phyloP scores from a whole-genome alignment of 2,797 vertebrate genomes.

The Lacerta bilineata region DNA sequence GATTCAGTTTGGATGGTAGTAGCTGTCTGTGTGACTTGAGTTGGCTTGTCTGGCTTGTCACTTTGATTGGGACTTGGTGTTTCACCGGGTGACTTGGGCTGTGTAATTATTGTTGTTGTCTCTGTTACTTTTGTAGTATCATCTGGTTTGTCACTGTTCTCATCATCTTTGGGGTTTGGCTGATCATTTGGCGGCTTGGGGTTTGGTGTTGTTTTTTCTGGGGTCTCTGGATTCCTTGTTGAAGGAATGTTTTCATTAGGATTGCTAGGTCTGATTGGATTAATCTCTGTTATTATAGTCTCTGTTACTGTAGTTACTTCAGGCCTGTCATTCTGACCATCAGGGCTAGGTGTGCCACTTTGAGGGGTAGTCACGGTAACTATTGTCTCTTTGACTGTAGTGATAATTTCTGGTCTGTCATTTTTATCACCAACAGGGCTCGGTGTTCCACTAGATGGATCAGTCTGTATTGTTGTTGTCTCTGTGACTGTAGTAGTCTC shows the following conservation, averaged over 20 bases:
- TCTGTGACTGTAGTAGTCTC: background rate
- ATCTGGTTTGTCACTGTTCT: background rate
- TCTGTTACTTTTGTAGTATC: constrained; percentile 23
- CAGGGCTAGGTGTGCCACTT: background rate
- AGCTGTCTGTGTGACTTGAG: constrained; percentile 25
- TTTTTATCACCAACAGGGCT: background rate
- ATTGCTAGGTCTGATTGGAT: background rate
- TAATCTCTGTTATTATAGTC: background rate
- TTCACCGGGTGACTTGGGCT: background rate
- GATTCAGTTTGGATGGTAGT: constrained; percentile 30
- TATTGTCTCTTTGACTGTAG: background rate
- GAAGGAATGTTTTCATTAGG: constrained; percentile 9
- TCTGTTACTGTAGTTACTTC: constrained; percentile 9
- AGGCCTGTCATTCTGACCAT: background rate
- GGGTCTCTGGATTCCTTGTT: background rate
- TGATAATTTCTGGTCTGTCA: background rate
- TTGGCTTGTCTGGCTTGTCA: constrained; percentile 13
- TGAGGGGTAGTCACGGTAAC: background rate
- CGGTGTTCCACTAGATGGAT: background rate
- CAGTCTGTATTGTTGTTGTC: background rate
- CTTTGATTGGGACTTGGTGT: constrained; percentile 23
- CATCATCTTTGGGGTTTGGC: background rate
- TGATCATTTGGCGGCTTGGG: constrained; percentile 2
- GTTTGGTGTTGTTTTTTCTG: background rate
- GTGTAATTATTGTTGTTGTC: constrained; percentile 19